Evolutionary conservation across 2,113 vertebrate genomes (phyloP), one percentile per base, ranked within the genome.

Genomic region (Takifugu flavidus): DNA sequence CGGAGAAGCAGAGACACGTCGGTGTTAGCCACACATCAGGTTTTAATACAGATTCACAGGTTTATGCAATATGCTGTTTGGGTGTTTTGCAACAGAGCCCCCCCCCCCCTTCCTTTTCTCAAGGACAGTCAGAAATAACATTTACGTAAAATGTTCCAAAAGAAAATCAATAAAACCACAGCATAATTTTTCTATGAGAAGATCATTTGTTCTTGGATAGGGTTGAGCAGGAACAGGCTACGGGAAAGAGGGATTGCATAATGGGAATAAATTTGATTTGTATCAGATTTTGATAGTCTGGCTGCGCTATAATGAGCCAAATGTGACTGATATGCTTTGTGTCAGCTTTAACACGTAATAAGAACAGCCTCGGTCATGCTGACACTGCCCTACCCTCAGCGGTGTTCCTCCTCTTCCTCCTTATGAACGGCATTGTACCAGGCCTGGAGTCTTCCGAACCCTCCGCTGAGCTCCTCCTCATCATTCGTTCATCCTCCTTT

Each of bases 401-500:
- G 1, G 84, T 62, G 75, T 73, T 88, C 77, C 77, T 84, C 76
- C 85, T 87, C 79, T 90, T 91, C 70, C 85, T 86, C 69, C 79
- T 77, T 70, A 79, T 53, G 61, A 82, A 79, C 2, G 65, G 54
- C 31, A 59, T 51, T 29, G 67, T 13, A 44, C 72, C 85, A 10
- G 69, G 39, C 70, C 82, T 90, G 42, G 59, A 59, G 63, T 91
- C 89, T 10, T 88, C 89, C 1, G 77, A 53, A 10, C 49, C 68
- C 46, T 91, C 89, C 25, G 25, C 71, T 0, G 80, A 65, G 57
- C 84, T 86, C 62, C 83, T 85, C 75, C 80, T 86, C 77, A 82
- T 70, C 53, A n/a, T 68, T 59, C 85, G 67, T 67, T 89, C 86
- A 6, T 87, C 85, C 39, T 95, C 95, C 44, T 93, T 94, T 74